Conservation (phyloP, 2,888 invertebrate genomes). For the Microctonus hyperodae region DNA sequence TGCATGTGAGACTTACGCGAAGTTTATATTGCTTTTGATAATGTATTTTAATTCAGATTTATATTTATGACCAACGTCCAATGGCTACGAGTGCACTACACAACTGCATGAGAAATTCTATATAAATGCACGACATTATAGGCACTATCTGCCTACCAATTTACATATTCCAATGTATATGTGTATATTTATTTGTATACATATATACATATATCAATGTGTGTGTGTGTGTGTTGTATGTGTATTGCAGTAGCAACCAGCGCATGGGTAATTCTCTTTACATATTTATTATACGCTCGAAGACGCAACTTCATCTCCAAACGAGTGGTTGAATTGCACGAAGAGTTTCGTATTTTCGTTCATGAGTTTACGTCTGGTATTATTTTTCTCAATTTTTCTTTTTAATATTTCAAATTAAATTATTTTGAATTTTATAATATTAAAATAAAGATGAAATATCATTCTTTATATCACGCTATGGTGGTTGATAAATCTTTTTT, state of each 20-base stretch:
- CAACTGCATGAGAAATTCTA: slow-evolving; percentile 10
- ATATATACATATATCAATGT: background rate
- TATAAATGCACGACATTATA: slow-evolving; percentile 11
- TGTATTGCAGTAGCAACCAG: slow-evolving; percentile 20
- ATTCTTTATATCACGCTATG: background rate
- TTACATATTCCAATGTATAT: slow-evolving; percentile 34
- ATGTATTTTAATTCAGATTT: slow-evolving; percentile 38
- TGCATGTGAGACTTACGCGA: background rate
- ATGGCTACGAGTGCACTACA: slow-evolving; percentile 14
- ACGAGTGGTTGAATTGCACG: background rate
- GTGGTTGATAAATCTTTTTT: background rate
- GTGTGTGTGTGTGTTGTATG: background rate
- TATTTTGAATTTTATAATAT: background rate
- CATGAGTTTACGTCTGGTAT: background rate
- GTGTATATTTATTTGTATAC: slow-evolving; percentile 3
- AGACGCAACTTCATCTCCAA: slow-evolving; percentile 26
- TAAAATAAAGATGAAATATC: background rate
- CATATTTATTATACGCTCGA: slow-evolving; percentile 43
- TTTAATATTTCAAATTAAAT: background rate
- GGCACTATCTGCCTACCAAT: slow-evolving; percentile 28
- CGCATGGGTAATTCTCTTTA: slow-evolving; percentile 42
- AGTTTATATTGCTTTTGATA: slow-evolving; percentile 14
- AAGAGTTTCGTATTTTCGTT: background rate
- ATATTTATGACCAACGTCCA: slow-evolving; percentile 35
- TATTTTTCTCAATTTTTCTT: background rate